A percentile compares a stretch with the other conserved stretches of the same genome.
Conservation (phyloP, 2,113 vertebrate genomes). For the Dipodomys spectabilis region DNA sequence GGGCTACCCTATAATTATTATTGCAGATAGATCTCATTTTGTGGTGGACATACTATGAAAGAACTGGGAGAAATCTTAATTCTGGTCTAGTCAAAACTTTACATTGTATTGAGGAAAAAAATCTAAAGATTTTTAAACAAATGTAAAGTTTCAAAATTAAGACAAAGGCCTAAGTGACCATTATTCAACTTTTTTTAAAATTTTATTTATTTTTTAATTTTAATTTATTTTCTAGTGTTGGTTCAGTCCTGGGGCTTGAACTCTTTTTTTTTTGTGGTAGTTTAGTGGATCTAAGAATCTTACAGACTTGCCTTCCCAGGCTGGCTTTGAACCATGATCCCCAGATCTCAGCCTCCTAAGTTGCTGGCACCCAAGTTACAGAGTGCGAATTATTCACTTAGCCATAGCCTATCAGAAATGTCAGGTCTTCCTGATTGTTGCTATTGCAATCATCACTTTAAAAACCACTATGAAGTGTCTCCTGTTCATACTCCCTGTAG, state of each 20-base stretch:
- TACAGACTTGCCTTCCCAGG: too few relatives aligned
- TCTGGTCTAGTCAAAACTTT: neutral
- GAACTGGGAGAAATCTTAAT: neutral
- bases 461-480: neutral
- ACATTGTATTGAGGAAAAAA: slow-evolving; percentile 20
- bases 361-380: too few relatives aligned
- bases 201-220: too few relatives aligned
- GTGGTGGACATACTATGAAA: neutral
- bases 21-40: neutral
- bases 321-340: too few relatives aligned
- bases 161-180: neutral
- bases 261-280: too few relatives aligned
- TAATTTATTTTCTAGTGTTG: neutral
- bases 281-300: too few relatives aligned
- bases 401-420: neutral
- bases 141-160: neutral
- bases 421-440: neutral
- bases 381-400: neutral
- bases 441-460: neutral
- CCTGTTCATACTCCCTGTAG: neutral
- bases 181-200: neutral
- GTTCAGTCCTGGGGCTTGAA: too few relatives aligned
- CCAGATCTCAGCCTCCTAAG: too few relatives aligned
- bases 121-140: neutral
- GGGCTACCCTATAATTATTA: neutral